These are phyloP conservation scores for Aurelia sp. DNA, from an alignment of 30 jellyfish, hydroid and myxozoan species.

Conservation along the genomic window DNA sequence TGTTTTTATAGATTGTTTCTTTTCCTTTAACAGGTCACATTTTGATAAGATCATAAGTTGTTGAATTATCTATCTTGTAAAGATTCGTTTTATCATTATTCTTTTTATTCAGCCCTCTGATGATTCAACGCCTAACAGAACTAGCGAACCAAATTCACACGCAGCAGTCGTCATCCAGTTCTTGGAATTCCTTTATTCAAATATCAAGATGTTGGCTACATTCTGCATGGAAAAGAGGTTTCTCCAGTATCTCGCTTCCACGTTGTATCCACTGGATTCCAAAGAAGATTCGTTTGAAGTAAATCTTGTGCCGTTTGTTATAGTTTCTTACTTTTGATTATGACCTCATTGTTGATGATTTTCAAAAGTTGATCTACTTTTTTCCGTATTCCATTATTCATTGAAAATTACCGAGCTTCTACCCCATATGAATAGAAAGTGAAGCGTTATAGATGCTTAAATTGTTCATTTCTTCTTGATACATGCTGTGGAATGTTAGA, in stretches of 20 bases:
- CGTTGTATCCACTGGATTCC: conserved; percentile 85
- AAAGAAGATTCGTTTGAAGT: conserved; percentile 77
- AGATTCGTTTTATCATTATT: too few species aligned
- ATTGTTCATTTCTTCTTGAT: too few species aligned
- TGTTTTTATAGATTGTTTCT: too few species aligned
- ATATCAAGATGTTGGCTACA: conserved; percentile 51
- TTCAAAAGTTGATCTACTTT: too few species aligned
- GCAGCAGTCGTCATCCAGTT: conserved; percentile 79
- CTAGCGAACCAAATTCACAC: conserved; percentile 12
- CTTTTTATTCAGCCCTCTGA: conserved; percentile 10
- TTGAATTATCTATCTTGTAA: too few species aligned
- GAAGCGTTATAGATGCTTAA: too few species aligned
- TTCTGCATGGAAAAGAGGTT: conserved; percentile 78
- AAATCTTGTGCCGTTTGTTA: neutral
- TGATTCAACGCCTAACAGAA: neutral
- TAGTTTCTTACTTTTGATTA: neutral
- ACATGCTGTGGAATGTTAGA: too few species aligned
- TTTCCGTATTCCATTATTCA: too few species aligned
- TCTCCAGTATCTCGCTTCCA: conserved; percentile 76
- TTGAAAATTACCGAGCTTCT: too few species aligned
- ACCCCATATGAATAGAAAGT: too few species aligned
- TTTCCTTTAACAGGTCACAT: too few species aligned
- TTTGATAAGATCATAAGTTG: too few species aligned
- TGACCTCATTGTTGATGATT: neutral
- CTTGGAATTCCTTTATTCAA: conserved; percentile 81